Evolutionary conservation across 2,797 vertebrate species (phyloP).

Genomic region (Pangasius larnaudii): DNA sequence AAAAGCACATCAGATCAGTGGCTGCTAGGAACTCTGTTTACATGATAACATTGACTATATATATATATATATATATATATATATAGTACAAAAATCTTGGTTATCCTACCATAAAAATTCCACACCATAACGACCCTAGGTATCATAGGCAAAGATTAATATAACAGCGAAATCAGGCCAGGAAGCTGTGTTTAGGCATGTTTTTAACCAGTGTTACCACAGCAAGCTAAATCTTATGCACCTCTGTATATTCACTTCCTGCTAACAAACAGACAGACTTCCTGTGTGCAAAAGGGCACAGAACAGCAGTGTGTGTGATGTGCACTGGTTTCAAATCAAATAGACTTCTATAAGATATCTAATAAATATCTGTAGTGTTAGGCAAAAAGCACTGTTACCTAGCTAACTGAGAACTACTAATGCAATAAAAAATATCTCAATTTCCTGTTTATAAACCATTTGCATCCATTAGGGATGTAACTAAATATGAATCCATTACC

Average conservation of each 20-base stretch:
- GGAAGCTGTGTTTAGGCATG: background rate
- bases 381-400: background rate
- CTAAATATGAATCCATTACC: background rate
- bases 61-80: no score
- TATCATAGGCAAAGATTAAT: background rate
- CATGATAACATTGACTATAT: no score
- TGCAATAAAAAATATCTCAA: background rate
- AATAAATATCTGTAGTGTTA: background rate
- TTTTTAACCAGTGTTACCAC: background rate
- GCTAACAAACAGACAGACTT: background rate
- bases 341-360: background rate
- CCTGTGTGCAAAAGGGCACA: background rate
- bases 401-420: background rate
- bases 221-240: background rate
- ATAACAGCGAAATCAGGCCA: background rate
- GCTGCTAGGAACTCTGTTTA: no score
- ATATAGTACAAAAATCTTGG: no score
- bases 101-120: background rate
- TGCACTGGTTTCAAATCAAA: background rate
- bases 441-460: background rate
- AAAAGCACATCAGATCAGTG: no score
- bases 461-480: background rate
- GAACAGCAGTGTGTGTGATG: background rate
- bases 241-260: background rate
- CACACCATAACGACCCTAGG: background rate